Evolutionary conservation across 2,113 vertebrate genomes (phyloP), one percentile per base, ranked within the genome.

Genomic region (Ceyx margarethae): DNA sequence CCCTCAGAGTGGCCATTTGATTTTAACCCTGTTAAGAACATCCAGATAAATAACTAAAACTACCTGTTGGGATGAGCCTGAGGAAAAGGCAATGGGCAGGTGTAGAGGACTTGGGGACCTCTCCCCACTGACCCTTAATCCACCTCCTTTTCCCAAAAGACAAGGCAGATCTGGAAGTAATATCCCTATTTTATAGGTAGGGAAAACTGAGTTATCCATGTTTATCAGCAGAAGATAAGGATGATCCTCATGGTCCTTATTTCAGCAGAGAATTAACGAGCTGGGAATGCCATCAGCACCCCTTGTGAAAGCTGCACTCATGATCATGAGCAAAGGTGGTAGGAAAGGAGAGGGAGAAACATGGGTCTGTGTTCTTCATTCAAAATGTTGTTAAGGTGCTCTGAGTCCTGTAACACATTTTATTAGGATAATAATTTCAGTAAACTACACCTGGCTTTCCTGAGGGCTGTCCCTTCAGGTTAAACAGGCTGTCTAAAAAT

Each of bases 401-500:
- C 56, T 88, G 37, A 87, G 74, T 94, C 96, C 93, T 93, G 72
- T 87, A 95, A 95, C 75, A 93, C 68, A 76, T 85, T 95, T 91
- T 93, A 94, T 97, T 96, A 96, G 75, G 89, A 88, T 87, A 87
- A 87, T 96, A 93, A 96, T 89, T 96, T 67, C 75, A 85, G 81
- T 91, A 95, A 96, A 97, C 92, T 96, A 50, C 89, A 94, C 92
- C 89, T 89, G 65, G 60, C 90, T 97, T 96, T 92, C 85, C 93
- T 89, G 73, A 95, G 94, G 95, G 79, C 53, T 80, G 79, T 92
- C 69, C 91, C 87, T 87, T 86, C 88, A 85, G 91, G 90, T 97
- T 95, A 97, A 95, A 76, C 93, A 96, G 86, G 5, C 66, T 86
- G 66, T 81, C 68, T 77, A 95, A 95, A 94, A 95, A 92, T 96